Evolutionary conservation across 2,888 invertebrate species (phyloP).

Genomic region (Blastobasis lacticolella): DNA sequence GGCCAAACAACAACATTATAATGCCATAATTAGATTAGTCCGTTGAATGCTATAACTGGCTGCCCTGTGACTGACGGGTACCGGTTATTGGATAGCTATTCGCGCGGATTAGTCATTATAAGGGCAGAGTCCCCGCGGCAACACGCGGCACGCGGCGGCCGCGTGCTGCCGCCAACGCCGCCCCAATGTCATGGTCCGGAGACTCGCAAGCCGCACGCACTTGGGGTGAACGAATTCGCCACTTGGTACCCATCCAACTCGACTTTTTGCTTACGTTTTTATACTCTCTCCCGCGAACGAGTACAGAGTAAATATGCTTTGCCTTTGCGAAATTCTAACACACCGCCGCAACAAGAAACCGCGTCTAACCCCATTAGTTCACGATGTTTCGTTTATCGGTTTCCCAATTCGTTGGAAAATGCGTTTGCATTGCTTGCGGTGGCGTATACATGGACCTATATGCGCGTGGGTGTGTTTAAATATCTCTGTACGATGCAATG

Average conservation of each 20-base stretch:
- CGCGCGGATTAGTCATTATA: slow-evolving; percentile 32
- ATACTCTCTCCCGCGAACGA: no score
- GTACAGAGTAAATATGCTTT: no score
- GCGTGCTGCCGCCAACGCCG: slow-evolving; percentile 29
- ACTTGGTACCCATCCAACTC: neutral
- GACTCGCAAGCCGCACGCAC: neutral
- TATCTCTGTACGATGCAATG: slow-evolving; percentile 10
- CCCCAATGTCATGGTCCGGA: slow-evolving; percentile 8
- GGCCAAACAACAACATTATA: no score
- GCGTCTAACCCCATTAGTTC: slow-evolving; percentile 9
- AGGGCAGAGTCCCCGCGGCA: slow-evolving; percentile 42
- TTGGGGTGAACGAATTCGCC: slow-evolving; percentile 9
- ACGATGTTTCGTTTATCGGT: slow-evolving; percentile 1
- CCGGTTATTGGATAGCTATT: slow-evolving; percentile 22
- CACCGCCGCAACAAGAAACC: neutral
- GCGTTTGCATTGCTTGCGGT: slow-evolving; percentile 2
- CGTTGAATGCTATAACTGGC: no score
- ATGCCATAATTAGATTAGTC: no score
- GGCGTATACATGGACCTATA: neutral
- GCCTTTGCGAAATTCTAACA: slow-evolving; percentile 3
- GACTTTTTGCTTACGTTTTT: neutral
- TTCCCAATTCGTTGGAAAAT: slow-evolving; percentile 9
- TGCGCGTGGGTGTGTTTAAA: neutral
- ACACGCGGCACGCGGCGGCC: slow-evolving; percentile 30
- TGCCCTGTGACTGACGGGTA: no score